Conservation (phyloP, 1,140 invertebrate species). For the Zaprionus taronus region DNA sequence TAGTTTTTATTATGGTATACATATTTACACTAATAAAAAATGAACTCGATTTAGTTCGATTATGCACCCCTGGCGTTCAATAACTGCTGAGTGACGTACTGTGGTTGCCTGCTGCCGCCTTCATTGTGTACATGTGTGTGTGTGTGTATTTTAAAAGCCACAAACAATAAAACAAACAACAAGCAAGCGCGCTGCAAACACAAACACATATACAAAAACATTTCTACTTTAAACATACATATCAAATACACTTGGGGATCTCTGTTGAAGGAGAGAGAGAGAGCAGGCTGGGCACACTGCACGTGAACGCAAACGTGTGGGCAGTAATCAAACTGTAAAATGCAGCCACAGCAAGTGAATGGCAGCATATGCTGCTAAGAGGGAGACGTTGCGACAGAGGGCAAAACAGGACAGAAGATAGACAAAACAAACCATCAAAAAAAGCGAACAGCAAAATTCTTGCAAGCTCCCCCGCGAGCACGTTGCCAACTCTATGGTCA, state of each 20-base stretch:
- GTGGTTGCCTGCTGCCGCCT: conserved; percentile 32
- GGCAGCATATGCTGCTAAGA: conserved; percentile 13
- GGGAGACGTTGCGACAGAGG: neutral
- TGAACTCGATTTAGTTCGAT: neutral
- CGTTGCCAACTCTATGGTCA: conserved; percentile 39
- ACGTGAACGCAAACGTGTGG: conserved; percentile 73
- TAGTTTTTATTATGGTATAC: neutral
- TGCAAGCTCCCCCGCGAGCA: conserved; percentile 4
- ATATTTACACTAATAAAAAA: neutral
- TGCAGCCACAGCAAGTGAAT: conserved; percentile 63
- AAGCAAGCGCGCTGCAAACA: conserved; percentile 36
- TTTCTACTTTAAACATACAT: conserved; percentile 73
- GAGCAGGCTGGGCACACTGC: conserved; percentile 42
- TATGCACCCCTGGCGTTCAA: conserved; percentile 45
- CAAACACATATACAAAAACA: conserved; percentile 38
- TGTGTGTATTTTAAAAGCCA: conserved; percentile 38
- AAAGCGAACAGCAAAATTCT: conserved; percentile 14
- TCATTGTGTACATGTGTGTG: conserved; percentile 23
- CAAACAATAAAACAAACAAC: conserved; percentile 37
- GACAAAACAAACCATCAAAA: neutral
- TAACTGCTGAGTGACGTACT: conserved; percentile 65
- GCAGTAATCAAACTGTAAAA: conserved; percentile 65
- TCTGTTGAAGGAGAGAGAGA: conserved; percentile 11
- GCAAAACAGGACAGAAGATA: conserved; percentile 8
- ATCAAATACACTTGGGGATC: conserved; percentile 52